Conservation (phyloP, 2,888 invertebrate genomes). For the Petrolisthes cinctipes region DNA sequence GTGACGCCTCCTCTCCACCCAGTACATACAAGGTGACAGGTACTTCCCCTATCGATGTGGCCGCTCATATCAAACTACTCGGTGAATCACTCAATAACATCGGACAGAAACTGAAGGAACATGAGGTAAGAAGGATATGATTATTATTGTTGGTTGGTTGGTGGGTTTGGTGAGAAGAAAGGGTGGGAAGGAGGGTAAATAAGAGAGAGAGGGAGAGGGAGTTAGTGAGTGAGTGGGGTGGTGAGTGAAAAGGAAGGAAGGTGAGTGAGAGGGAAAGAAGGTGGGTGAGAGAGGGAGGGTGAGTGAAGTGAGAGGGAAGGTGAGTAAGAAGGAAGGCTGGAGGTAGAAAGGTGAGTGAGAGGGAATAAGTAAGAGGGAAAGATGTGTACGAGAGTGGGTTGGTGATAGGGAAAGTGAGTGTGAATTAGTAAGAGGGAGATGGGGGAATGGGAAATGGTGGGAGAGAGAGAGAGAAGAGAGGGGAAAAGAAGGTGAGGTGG, state of each 20-base stretch:
- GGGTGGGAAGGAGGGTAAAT: background rate
- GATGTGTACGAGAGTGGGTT: too few species aligned
- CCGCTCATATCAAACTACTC: conserved; percentile 89
- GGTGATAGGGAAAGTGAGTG: too few species aligned
- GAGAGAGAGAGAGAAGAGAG: too few species aligned
- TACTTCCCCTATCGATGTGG: conserved; percentile 88
- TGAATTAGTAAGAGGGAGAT: too few species aligned
- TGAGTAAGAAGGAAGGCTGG: too few species aligned
- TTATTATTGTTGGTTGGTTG: background rate
- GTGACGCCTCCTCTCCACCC: conserved; percentile 31
- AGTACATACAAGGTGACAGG: conserved; percentile 73
- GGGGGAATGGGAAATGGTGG: too few species aligned
- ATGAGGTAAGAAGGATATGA: conserved; percentile 76
- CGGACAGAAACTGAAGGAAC: conserved; percentile 91
- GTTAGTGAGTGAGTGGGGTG: too few species aligned
- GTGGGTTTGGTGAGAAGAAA: too few species aligned
- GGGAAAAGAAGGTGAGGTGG: too few species aligned
- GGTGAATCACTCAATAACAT: conserved; percentile 95
- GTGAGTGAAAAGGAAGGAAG: too few species aligned
- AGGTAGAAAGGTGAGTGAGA: too few species aligned
- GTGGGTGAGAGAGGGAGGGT: background rate
- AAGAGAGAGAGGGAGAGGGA: background rate
- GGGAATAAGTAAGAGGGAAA: too few species aligned
- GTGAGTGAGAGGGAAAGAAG: background rate
- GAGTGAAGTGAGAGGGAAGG: background rate